These are phyloP conservation scores for Thunnus maccoyii DNA, from an alignment of 2,113 vertebrate species.

Conservation along the genomic window DNA sequence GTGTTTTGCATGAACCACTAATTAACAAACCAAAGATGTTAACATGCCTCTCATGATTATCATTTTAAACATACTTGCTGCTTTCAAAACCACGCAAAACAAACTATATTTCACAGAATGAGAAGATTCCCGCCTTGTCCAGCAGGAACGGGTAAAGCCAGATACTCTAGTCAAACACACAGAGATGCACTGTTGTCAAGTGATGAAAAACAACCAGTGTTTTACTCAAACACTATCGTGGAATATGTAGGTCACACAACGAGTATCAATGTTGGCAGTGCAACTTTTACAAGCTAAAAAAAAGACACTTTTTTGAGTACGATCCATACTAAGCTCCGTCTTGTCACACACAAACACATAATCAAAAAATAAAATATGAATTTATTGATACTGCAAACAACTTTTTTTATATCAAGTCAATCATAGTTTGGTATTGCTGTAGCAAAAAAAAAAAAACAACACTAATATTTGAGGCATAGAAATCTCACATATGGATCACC, in stretches of 20 bases:
- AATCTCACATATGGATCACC: background rate
- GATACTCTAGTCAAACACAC: constrained; percentile 38
- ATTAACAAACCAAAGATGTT: background rate
- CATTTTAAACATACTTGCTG: constrained; percentile 37
- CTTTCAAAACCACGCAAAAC: constrained; percentile 26
- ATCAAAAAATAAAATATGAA: too few relatives aligned
- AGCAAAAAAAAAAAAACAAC: too few relatives aligned
- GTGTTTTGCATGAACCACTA: background rate
- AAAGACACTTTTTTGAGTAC: background rate
- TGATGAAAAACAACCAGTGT: background rate
- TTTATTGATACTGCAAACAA: background rate
- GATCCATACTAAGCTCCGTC: too few relatives aligned
- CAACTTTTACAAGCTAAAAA: background rate
- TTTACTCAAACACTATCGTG: background rate
- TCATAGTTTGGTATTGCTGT: too few relatives aligned
- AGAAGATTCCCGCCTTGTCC: background rate
- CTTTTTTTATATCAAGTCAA: background rate
- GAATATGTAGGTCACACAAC: background rate
- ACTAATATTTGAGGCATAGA: background rate
- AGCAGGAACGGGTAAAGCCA: constrained; percentile 50
- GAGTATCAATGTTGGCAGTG: background rate
- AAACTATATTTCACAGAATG: background rate
- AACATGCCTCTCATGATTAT: constrained; percentile 24
- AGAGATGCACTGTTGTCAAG: background rate
- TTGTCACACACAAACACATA: too few relatives aligned